Evolutionary conservation across 2,797 vertebrate genomes (phyloP).

Genomic region (Sebastes goodei): DNA sequence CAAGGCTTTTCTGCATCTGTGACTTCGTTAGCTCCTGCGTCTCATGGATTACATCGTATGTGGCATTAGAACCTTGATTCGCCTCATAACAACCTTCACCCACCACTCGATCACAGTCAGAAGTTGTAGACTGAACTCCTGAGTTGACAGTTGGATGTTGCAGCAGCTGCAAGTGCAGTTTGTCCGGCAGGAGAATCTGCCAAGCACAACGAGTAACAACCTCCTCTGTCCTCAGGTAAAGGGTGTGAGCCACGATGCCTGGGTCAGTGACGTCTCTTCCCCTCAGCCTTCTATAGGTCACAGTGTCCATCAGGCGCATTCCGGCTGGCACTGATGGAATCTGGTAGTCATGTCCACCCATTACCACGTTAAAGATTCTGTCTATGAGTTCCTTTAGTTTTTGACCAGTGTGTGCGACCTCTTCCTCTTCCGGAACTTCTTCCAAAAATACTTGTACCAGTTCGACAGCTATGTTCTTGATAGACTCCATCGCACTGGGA

Average conservation of each 20-base stretch:
- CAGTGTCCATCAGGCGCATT: no score
- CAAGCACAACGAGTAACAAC: neutral
- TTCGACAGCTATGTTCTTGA: neutral
- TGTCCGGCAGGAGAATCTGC: neutral
- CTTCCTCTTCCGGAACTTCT: neutral
- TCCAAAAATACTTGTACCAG: neutral
- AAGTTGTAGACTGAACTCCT: no score
- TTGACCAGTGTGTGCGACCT: neutral
- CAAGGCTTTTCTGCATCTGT: no score
- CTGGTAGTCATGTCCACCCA: neutral
- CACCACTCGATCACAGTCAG: no score
- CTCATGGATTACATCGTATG: neutral
- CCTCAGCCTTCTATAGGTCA: no score
- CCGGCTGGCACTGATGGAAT: neutral
- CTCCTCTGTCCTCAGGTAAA: constrained; percentile 16
- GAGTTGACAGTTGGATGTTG: no score
- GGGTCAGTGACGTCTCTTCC: neutral
- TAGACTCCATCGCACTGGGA: neutral
- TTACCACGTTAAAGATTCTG: neutral
- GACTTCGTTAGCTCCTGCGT: neutral
- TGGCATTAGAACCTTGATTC: neutral
- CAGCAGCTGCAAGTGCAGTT: neutral
- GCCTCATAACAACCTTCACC: no score
- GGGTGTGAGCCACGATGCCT: neutral
- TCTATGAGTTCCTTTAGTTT: neutral